Evolutionary conservation across 2,888 invertebrate species (phyloP).

Genomic region (Crematogaster levior): DNA sequence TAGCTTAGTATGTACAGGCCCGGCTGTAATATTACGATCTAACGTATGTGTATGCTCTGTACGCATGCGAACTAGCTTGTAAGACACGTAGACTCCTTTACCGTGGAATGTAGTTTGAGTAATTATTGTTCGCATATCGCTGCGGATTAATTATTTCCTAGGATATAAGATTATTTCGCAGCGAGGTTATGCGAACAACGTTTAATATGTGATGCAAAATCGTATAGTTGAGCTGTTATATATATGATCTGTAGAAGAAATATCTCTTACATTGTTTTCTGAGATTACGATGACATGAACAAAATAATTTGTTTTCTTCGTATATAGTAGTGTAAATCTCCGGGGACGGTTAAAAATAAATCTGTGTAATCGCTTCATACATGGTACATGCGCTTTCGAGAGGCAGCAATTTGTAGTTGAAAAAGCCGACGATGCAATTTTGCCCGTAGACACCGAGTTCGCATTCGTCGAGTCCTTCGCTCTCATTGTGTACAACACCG

Average conservation of each 20-base stretch:
- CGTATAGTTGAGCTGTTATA: background rate
- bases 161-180: background rate
- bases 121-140: conserved; percentile 40
- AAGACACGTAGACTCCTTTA: background rate
- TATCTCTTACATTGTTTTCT: background rate
- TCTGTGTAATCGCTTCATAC: conserved; percentile 2
- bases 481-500: conserved; percentile 31
- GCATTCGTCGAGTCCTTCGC: conserved; percentile 33
- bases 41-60: conserved; percentile 56
- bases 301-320: background rate
- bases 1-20: conserved; percentile 65
- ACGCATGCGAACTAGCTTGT: background rate
- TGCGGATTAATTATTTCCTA: conserved; percentile 35
- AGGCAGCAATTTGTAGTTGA: conserved; percentile 38
- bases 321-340: background rate
- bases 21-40: conserved; percentile 70
- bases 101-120: conserved; percentile 30
- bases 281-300: background rate
- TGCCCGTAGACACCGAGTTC: conserved; percentile 9
- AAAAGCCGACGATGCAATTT: conserved; percentile 46
- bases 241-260: background rate
- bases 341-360: background rate
- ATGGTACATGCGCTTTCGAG: conserved; percentile 1
- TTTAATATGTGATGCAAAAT: background rate
- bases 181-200: background rate